Conservation (phyloP, 2,888 invertebrate genomes). For the Cheiracanthium punctorium region DNA sequence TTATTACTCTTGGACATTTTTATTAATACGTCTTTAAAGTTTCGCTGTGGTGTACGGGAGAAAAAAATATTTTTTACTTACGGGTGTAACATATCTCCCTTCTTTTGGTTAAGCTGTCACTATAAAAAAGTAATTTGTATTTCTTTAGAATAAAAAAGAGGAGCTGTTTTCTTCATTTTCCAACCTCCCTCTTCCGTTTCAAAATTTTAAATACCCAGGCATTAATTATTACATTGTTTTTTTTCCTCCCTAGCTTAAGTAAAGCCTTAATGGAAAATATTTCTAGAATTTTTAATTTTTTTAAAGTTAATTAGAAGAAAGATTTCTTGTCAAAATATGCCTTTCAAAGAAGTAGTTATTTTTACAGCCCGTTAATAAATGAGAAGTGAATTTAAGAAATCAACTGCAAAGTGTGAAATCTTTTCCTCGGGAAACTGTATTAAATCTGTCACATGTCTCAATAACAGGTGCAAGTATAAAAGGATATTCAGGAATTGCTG, state of each 20-base stretch:
- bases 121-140: not conserved
- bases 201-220: not conserved
- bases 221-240: conserved; percentile 2
- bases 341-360: no score
- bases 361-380: no score
- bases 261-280: not conserved
- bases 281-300: not conserved
- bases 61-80: no score
- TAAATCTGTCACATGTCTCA: no score
- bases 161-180: not conserved
- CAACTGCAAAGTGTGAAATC: no score
- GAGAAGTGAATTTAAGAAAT: no score
- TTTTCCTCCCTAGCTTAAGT: not conserved
- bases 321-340: not conserved
- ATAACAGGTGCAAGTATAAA: no score
- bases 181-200: not conserved
- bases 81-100: no score
- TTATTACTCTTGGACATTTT: conserved; percentile 2
- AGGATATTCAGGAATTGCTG: no score
- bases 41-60: not conserved
- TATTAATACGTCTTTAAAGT: not conserved
- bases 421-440: no score
- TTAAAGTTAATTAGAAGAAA: not conserved
- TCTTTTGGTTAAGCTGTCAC: not conserved
- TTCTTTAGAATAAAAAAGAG: not conserved